Evolutionary conservation across 2,888 invertebrate species (phyloP).

Genomic region (Cenopis cana): DNA sequence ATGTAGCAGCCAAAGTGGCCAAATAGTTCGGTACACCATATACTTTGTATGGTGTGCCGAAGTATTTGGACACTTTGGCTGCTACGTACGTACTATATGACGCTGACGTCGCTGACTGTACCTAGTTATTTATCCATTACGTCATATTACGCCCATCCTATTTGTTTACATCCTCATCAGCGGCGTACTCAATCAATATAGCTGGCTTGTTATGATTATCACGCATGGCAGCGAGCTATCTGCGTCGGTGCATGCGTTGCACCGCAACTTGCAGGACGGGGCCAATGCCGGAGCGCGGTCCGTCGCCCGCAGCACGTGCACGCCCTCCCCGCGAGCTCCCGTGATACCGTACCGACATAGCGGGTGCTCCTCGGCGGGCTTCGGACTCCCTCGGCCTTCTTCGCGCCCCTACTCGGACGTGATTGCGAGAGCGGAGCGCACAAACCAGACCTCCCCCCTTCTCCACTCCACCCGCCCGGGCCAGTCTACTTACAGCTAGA

Average conservation of each 20-base stretch:
- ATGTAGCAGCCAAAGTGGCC: too few species aligned
- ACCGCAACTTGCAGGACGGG: constrained; percentile 40
- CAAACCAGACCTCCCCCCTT: constrained; percentile 60
- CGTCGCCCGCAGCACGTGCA: constrained; percentile 50
- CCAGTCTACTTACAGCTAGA: constrained; percentile 72
- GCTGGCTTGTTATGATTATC: constrained; percentile 35
- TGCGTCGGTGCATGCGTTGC: constrained; percentile 38
- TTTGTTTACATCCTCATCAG: constrained; percentile 33
- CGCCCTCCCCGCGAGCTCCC: constrained; percentile 53
- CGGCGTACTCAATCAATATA: constrained; percentile 40
- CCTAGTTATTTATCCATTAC: too few species aligned
- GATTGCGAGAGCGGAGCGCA: constrained; percentile 65
- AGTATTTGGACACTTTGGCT: too few species aligned
- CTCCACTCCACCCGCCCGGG: constrained; percentile 62
- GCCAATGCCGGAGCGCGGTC: constrained; percentile 43
- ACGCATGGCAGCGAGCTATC: constrained; percentile 28
- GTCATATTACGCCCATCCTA: constrained; percentile 6
- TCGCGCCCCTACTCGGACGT: constrained; percentile 67
- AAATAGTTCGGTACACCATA: too few species aligned
- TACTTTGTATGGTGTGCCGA: too few species aligned
- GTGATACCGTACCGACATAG: constrained; percentile 57
- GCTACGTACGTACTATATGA: too few species aligned
- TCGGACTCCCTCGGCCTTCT: constrained; percentile 67
- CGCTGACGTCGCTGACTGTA: too few species aligned
- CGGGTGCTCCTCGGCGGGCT: constrained; percentile 62